Evolutionary conservation across 2,888 invertebrate species (phyloP), one percentile per base, ranked within the genome.

Genomic region (Rhamnusium bicolor): DNA sequence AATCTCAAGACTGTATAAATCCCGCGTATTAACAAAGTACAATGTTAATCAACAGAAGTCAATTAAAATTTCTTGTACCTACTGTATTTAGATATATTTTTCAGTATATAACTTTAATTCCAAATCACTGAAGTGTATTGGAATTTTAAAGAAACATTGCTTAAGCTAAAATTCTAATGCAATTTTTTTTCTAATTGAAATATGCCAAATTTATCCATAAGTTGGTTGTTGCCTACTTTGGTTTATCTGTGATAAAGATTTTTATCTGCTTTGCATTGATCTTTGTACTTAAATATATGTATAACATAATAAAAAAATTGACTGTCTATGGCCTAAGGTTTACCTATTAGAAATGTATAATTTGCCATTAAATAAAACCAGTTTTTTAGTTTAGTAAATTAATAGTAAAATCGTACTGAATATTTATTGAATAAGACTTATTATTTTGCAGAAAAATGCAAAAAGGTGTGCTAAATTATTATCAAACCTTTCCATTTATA

Each of bases 211-310:
- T 24, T 4, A 24, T 24, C 0, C 4, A 0, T 14, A 40, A 40
- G 40, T 40, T 40, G 10, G 40, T 40, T 14, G n/a, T n/a, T 58
- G 16, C 29, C 58, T 58, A 8, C 32, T 53, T 65, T 27, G 14
- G 18, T 51, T 53, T 53, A 49, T 65, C 65, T 65, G 65, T 65
- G 65, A 65, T 65, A 65, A 49, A 27, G 7, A 19, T 10, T 2
- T n/a, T 8, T 40, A 24, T n/a, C 18, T 58, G 58, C 32, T 53
- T 65, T 65, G 16, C 32, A 53, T 32, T 53, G 53, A 53, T 53
- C 12, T 14, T 58, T 58, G 65, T 65, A 65, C 65, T 65, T 65
- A 65, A 65, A 63, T 0, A 21, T 27, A 51, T 19, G n/a, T 21
- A n/a, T n/a, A 0, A n/a, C 1, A 24, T 51, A 19, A 14, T 49